Evolutionary conservation across 2,888 invertebrate species (phyloP).

Genomic region (Leucozona laternaria): DNA sequence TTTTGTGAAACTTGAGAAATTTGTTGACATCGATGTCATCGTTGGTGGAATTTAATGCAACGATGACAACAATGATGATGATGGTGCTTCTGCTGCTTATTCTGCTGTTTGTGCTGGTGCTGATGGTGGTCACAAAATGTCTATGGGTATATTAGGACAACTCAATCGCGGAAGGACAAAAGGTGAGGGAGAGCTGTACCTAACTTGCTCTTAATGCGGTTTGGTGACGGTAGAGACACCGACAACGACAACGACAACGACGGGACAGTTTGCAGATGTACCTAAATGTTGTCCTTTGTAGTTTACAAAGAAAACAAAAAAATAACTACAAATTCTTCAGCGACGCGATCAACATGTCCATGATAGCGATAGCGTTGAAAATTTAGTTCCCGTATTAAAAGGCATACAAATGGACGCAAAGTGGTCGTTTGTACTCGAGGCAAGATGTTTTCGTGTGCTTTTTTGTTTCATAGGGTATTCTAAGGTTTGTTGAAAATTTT

Average conservation of each 20-base stretch:
- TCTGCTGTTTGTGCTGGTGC: slow-evolving; percentile 36
- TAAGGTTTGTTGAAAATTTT: background rate
- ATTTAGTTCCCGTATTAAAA: slow-evolving; percentile 42
- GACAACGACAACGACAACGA: background rate
- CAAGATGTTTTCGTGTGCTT: slow-evolving; percentile 13
- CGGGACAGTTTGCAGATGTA: slow-evolving; percentile 58
- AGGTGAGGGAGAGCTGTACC: slow-evolving; percentile 31
- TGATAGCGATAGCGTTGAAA: slow-evolving; percentile 55
- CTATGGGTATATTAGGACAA: slow-evolving; percentile 59
- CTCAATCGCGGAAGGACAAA: slow-evolving; percentile 65
- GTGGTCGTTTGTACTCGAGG: slow-evolving; percentile 37
- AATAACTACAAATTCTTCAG: slow-evolving; percentile 12
- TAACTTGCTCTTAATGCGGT: slow-evolving; percentile 20
- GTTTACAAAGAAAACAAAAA: background rate
- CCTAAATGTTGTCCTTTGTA: slow-evolving; percentile 54
- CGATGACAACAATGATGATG: slow-evolving; percentile 58
- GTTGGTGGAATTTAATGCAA: slow-evolving; percentile 74
- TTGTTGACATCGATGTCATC: slow-evolving; percentile 76
- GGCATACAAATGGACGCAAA: slow-evolving; percentile 36
- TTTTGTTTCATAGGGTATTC: slow-evolving; percentile 35
- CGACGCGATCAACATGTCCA: slow-evolving; percentile 51
- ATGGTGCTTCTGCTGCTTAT: slow-evolving; percentile 25
- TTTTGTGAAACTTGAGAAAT: slow-evolving; percentile 75
- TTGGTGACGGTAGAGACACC: slow-evolving; percentile 12
- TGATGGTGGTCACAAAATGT: slow-evolving; percentile 23